Evolutionary conservation across 2,888 invertebrate species (phyloP), one percentile per base, ranked within the genome.

Genomic region (Aethes cnicana): DNA sequence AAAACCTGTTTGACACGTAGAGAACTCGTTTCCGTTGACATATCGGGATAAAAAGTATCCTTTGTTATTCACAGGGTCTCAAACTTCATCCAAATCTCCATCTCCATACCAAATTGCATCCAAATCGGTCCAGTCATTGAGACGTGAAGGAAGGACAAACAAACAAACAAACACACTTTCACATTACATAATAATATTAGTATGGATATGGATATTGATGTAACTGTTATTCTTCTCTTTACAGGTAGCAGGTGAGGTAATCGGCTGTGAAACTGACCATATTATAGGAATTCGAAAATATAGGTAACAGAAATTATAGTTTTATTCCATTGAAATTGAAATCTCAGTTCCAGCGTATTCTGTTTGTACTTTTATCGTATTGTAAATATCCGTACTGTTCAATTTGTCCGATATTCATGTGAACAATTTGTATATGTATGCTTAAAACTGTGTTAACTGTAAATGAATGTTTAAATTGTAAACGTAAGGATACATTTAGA

Each of bases 241-340:
- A 43, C 85, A 85, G 85, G 72, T 85, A 85, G 76, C 84, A 80
- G 69, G 63, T 68, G 63, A 57, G 54, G 26, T 42, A 37, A 42
- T 32, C 59, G 68, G 65, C 70, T 70, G 68, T 71, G 69, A 72
- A 69, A 68, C 56, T 58, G 66, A 72, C 66, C 64, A 72, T 41
- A 37, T 46, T 20, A 16, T 46, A 35, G 17, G 36, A 50, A 32
- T 20, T 32, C 21, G n/a, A 11, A 28, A 42, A 26, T 21, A 23
- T 12, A 4, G 5, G 11, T 8, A 28, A 11, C 11, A 14, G 6
- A n/a, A 11, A 18, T 42, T 28, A 18, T n/a, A n/a, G 4, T 26
- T 26, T 28, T 25, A 18, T 25, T 39, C 16, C 3, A 37, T 33
- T 3, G 2, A 6, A 28, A 28, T n/a, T n/a, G n/a, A n/a, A n/a